Conservation (phyloP, 2,888 invertebrate species). For the Eristalis pertinax region DNA sequence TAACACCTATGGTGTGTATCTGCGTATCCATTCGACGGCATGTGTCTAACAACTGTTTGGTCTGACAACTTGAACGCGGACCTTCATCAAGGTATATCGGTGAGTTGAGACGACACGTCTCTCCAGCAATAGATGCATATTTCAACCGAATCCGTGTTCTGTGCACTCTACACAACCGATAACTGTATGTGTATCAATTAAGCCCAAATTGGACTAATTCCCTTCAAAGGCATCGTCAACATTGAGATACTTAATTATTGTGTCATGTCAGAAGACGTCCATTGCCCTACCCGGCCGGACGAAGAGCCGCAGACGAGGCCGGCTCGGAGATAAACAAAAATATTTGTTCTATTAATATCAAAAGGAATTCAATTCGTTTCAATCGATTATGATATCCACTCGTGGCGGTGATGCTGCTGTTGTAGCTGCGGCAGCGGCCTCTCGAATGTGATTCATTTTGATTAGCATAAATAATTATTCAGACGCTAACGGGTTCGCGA, state of each 20-base stretch:
- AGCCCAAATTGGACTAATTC: slow-evolving; percentile 67
- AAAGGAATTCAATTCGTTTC: slow-evolving; percentile 58
- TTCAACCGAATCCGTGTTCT: background rate
- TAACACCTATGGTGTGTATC: slow-evolving; percentile 3
- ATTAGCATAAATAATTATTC: slow-evolving; percentile 64
- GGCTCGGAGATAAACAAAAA: slow-evolving; percentile 46
- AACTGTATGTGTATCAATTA: slow-evolving; percentile 59
- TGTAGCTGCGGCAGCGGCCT: background rate
- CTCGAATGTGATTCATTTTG: slow-evolving; percentile 64
- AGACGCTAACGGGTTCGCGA: slow-evolving; percentile 35
- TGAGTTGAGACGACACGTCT: background rate
- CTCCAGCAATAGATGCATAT: background rate
- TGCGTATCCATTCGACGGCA: slow-evolving; percentile 8
- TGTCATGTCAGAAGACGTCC: slow-evolving; percentile 39
- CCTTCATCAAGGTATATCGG: too few relatives aligned
- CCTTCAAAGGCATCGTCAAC: slow-evolving; percentile 63
- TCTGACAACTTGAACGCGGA: background rate
- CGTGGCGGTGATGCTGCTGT: slow-evolving; percentile 9
- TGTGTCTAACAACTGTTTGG: background rate
- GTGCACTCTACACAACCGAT: background rate
- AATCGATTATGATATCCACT: slow-evolving; percentile 54
- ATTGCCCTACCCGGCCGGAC: slow-evolving; percentile 10
- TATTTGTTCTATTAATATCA: slow-evolving; percentile 58
- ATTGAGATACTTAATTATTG: slow-evolving; percentile 67
- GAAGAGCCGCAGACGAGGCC: slow-evolving; percentile 13